phyloP scores from a whole-genome alignment of 2,888 invertebrate genomes.

The Resseliella maxima region DNA sequence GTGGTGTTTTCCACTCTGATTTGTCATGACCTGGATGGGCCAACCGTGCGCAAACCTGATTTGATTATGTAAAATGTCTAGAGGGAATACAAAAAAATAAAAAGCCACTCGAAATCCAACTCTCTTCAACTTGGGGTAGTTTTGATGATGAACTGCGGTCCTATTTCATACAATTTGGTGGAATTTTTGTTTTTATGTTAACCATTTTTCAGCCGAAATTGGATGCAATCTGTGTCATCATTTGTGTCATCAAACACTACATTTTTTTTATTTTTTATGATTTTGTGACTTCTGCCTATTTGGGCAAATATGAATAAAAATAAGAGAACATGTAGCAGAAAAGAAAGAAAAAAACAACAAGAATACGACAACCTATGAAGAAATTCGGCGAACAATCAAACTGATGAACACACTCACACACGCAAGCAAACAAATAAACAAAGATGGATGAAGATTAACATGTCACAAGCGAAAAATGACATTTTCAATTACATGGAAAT shows the following conservation, averaged over 20 bases:
- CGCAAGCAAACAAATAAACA: neutral
- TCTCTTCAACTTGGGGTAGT: no score
- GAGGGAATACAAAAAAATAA: neutral
- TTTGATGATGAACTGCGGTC: no score
- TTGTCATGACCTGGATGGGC: neutral
- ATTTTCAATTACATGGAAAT: constrained; percentile 51
- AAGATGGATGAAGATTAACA: neutral
- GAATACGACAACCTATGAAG: neutral
- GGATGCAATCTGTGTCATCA: neutral
- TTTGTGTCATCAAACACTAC: neutral
- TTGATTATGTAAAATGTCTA: neutral
- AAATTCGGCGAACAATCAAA: neutral
- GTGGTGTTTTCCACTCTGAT: neutral
- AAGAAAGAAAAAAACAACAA: no score
- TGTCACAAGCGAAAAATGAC: constrained; percentile 18
- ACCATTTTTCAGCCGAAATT: neutral
- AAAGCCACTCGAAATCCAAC: neutral
- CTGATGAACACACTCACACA: neutral
- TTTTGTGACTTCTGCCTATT: neutral
- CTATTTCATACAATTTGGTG: no score
- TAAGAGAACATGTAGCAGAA: no score
- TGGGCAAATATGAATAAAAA: neutral
- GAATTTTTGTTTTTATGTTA: no score
- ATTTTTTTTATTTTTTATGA: neutral
- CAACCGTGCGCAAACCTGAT: neutral